These are phyloP conservation scores for Homalodisca vitripennis DNA, from an alignment of 1,140 invertebrate species.

Conservation along the genomic window DNA sequence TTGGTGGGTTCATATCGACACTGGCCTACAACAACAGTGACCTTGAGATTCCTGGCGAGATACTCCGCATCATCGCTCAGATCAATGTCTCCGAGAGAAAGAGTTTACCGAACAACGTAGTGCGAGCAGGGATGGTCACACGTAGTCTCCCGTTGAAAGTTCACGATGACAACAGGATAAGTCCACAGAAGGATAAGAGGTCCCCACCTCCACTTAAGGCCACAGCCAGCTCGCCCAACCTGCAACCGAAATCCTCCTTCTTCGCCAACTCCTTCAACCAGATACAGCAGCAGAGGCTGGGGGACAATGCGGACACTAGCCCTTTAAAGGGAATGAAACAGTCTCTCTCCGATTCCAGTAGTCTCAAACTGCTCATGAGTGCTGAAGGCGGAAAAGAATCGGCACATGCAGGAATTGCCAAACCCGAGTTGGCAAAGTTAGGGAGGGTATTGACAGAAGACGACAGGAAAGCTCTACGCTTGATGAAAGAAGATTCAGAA, in stretches of 20 bases:
- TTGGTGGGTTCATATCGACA: constrained; percentile 61
- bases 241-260: constrained; percentile 55
- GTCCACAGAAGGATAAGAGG: constrained; percentile 43
- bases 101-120: constrained; percentile 37
- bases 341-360: constrained; percentile 32
- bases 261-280: constrained; percentile 65
- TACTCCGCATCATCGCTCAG: constrained; percentile 62
- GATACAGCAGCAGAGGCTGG: constrained; percentile 35
- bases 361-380: constrained; percentile 17
- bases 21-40: constrained; percentile 57
- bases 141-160: constrained; percentile 53
- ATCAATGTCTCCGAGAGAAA: constrained; percentile 51
- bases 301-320: constrained; percentile 47
- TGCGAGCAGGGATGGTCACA: not conserved
- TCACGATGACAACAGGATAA: constrained; percentile 54
- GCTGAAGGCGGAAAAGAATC: constrained; percentile 11
- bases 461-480: constrained; percentile 39
- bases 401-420: not conserved
- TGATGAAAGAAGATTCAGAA: constrained; percentile 38
- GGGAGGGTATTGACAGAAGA: constrained; percentile 27
- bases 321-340: constrained; percentile 23
- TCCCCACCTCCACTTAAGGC: constrained; percentile 48
- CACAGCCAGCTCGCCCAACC: constrained; percentile 51
- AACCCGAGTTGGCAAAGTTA: constrained; percentile 22
- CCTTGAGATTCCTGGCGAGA: constrained; percentile 63